Evolutionary conservation across 2,113 vertebrate species (phyloP).

Genomic region (Myodes glareolus): DNA sequence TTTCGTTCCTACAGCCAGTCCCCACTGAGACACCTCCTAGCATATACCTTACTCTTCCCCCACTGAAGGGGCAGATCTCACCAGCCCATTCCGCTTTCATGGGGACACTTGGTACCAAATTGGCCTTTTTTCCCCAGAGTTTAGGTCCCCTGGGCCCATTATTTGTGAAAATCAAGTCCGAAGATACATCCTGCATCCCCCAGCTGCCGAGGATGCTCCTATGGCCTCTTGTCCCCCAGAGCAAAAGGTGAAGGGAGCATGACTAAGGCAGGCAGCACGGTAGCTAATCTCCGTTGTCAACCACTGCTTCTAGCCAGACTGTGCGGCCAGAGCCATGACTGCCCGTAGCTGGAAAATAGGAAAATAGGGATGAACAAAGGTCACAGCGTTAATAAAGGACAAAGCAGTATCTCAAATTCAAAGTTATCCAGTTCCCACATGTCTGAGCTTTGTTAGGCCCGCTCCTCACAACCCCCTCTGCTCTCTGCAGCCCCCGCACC

Average conservation of each 20-base stretch:
- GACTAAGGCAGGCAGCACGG: accelerated
- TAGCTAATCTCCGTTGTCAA: too few relatives aligned
- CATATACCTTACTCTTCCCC: neutral
- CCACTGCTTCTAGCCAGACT: neutral
- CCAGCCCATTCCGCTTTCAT: neutral
- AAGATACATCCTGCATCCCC: neutral
- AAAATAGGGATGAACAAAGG: neutral
- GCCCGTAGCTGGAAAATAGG: neutral
- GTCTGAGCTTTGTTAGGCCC: neutral
- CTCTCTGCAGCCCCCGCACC: accelerated
- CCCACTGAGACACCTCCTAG: neutral
- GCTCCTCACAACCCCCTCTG: accelerated
- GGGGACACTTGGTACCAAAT: neutral
- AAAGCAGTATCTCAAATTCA: neutral
- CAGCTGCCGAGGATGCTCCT: neutral
- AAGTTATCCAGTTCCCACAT: neutral
- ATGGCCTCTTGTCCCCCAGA: neutral
- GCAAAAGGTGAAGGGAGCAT: neutral
- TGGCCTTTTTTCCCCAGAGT: neutral
- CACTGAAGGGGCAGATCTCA: neutral
- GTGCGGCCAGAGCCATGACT: accelerated
- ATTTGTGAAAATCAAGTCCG: neutral
- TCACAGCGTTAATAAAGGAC: neutral
- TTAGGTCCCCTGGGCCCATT: neutral
- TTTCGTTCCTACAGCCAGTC: neutral